Conservation (phyloP, 2,888 invertebrate species). For the Caenorhabditis virilis region DNA sequence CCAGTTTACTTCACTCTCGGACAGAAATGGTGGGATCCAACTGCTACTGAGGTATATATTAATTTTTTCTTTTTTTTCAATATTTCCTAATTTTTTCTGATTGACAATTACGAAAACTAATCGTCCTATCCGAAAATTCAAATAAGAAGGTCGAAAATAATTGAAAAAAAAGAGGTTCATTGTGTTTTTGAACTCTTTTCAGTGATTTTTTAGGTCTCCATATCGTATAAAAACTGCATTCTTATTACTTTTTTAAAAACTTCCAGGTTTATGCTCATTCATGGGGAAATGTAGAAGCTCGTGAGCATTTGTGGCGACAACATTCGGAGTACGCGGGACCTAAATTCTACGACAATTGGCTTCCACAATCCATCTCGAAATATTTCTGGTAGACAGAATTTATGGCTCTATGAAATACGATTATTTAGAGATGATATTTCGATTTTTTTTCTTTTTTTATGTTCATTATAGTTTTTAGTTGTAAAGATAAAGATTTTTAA, state of each 20-base stretch:
- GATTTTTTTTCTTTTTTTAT: slow-evolving; percentile 13
- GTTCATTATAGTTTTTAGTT: neutral
- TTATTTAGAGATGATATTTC: slow-evolving; percentile 11
- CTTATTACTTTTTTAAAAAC: too few relatives aligned
- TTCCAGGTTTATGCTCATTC: slow-evolving; percentile 62
- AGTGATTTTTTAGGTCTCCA: too few relatives aligned
- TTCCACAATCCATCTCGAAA: slow-evolving; percentile 56
- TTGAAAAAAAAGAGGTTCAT: too few relatives aligned
- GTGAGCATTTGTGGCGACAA: slow-evolving; percentile 57
- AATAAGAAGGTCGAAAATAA: too few relatives aligned
- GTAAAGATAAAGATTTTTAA: neutral
- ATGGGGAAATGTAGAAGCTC: slow-evolving; percentile 20
- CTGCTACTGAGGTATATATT: slow-evolving; percentile 40
- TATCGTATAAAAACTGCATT: too few relatives aligned
- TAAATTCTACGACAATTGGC: slow-evolving; percentile 66
- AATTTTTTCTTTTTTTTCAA: neutral
- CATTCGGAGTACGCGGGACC: slow-evolving; percentile 64
- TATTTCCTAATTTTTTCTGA: neutral
- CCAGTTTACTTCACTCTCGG: slow-evolving; percentile 70
- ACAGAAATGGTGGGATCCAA: slow-evolving; percentile 67
- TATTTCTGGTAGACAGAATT: slow-evolving; percentile 53
- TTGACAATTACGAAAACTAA: too few relatives aligned
- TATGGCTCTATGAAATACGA: neutral
- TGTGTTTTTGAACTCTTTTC: too few relatives aligned
- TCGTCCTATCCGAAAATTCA: too few relatives aligned